Evolutionary conservation across 2,888 invertebrate genomes (phyloP).

Genomic region (Tillus elongatus): DNA sequence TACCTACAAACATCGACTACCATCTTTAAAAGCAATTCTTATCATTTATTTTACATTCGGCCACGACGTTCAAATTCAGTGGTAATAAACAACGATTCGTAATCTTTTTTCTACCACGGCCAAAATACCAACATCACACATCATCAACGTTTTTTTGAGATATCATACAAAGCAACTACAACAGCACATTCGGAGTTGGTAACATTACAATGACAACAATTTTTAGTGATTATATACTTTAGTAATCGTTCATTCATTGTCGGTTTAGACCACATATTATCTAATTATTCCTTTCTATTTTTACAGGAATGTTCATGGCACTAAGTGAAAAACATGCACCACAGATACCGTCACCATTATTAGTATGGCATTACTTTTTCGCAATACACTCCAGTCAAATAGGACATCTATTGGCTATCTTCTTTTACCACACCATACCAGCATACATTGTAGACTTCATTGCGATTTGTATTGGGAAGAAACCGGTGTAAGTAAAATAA

Average conservation of each 20-base stretch:
- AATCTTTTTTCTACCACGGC: no score
- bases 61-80: no score
- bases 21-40: no score
- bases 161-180: no score
- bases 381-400: slow-evolving; percentile 51
- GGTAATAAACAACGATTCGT: no score
- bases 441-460: slow-evolving; percentile 52
- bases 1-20: no score
- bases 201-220: no score
- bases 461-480: slow-evolving; percentile 49
- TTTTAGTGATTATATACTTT: no score
- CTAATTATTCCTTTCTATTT: slow-evolving; percentile 6
- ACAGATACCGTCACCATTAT: slow-evolving; percentile 47
- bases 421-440: slow-evolving; percentile 54
- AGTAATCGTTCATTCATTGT: background rate
- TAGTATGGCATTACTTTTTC: slow-evolving; percentile 56
- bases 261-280: background rate
- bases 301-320: slow-evolving; percentile 48
- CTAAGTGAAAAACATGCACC: slow-evolving; percentile 47
- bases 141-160: no score
- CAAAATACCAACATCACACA: no score
- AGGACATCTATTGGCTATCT: slow-evolving; percentile 47
- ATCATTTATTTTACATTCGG: no score
- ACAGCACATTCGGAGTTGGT: no score
- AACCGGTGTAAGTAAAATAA: slow-evolving; percentile 49